Evolutionary conservation across 2,888 invertebrate species (phyloP).

Genomic region (Iphiclides podalirius): DNA sequence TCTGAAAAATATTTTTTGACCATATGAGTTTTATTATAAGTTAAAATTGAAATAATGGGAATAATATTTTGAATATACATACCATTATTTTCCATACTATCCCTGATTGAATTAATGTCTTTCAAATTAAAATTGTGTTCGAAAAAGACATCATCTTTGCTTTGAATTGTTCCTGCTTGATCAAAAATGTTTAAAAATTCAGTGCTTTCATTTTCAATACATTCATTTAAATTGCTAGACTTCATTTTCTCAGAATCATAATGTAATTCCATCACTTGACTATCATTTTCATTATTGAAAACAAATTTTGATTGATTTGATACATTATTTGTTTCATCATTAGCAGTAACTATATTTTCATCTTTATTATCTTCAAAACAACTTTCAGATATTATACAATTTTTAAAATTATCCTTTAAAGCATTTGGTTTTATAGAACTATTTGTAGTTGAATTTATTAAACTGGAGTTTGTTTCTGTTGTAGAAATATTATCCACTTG

Average conservation of each 20-base stretch:
- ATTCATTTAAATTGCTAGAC: conserved; percentile 2
- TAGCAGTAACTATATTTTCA: conserved; percentile 5
- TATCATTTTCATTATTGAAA: conserved; percentile 32
- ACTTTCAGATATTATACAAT: conserved; percentile 7
- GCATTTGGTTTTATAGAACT: no score
- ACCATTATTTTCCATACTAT: conserved; percentile 57
- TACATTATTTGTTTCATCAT: not conserved
- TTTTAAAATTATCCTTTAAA: conserved; percentile 6
- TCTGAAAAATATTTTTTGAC: conserved; percentile 5
- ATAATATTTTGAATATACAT: no score
- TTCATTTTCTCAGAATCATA: conserved; percentile 43
- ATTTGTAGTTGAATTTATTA: no score
- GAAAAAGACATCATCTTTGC: conserved; percentile 32
- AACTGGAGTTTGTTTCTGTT: no score
- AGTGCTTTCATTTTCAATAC: conserved; percentile 20
- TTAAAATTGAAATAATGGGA: no score
- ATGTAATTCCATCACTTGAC: conserved; percentile 44
- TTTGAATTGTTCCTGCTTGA: not conserved
- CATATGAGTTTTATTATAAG: no score
- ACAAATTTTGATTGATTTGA: conserved; percentile 2
- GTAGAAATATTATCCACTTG: not conserved
- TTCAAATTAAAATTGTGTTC: conserved; percentile 60
- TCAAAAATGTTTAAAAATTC: conserved; percentile 10
- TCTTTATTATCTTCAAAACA: not conserved
- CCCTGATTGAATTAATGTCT: conserved; percentile 60